Conservation (phyloP, 1,140 invertebrate genomes). For the Telenomus remus region DNA sequence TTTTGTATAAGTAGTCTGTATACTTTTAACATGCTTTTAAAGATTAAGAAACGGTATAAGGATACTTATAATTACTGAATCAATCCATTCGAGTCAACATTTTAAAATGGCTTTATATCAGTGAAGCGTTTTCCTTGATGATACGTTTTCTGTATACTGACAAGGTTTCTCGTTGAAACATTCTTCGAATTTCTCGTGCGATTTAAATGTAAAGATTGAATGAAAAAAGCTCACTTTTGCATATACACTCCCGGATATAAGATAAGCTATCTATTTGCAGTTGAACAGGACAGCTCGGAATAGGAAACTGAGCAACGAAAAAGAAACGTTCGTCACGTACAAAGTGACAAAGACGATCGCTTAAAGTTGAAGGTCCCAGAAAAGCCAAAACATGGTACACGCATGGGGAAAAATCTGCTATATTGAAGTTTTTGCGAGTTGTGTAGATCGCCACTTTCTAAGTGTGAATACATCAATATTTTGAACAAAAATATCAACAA, state of each 20-base stretch:
- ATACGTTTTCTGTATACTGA: constrained; percentile 2
- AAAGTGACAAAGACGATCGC: constrained; percentile 12
- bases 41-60: too few relatives aligned
- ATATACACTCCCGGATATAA: constrained; percentile 29
- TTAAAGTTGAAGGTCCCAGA: constrained; percentile 3
- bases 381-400: constrained; percentile 2
- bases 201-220: constrained; percentile 42
- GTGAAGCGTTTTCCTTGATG: constrained; percentile 12
- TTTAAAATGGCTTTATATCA: constrained; percentile 17
- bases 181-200: constrained; percentile 32
- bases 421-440: too few relatives aligned
- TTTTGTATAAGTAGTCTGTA: too few relatives aligned
- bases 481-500: too few relatives aligned
- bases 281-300: constrained; percentile 7
- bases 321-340: constrained; percentile 39
- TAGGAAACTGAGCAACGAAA: constrained; percentile 18
- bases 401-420: background rate
- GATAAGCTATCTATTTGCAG: constrained; percentile 32
- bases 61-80: background rate
- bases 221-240: constrained; percentile 17
- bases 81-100: constrained; percentile 6
- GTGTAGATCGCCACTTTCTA: too few relatives aligned
- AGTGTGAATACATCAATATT: too few relatives aligned
- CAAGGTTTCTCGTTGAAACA: constrained; percentile 1
- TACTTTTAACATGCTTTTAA: too few relatives aligned